phyloP scores from a whole-genome alignment of 2,797 vertebrate genomes.

The Sebastes matsubarae region DNA sequence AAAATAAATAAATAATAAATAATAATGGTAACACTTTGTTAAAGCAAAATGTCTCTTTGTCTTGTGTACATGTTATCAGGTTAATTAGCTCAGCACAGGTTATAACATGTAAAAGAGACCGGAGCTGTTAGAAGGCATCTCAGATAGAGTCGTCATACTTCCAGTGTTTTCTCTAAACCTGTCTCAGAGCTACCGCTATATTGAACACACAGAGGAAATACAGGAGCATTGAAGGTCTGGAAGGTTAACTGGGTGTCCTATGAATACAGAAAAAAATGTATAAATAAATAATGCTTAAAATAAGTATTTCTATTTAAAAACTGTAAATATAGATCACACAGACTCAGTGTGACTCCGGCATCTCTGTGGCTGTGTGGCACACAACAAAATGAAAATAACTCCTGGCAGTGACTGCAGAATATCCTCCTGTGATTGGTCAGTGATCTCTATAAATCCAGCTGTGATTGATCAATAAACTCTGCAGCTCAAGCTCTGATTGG shows the following conservation, averaged over 20 bases:
- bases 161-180: not conserved
- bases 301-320: not conserved
- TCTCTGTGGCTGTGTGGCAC: not conserved
- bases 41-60: not conserved
- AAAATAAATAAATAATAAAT: not conserved
- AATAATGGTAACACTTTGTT: not conserved
- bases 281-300: conserved; percentile 3
- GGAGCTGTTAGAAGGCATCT: not conserved
- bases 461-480: conserved; percentile 40
- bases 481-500: conserved; percentile 31
- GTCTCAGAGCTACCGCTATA: not conserved
- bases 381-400: conserved; percentile 8
- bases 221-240: conserved; percentile 16
- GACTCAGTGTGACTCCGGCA: not conserved
- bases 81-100: not conserved
- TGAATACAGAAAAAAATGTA: not conserved
- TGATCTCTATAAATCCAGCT: conserved; percentile 37
- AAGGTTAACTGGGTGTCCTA: conserved; percentile 16
- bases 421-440: conserved; percentile 40
- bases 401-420: not conserved
- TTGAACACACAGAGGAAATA: not conserved
- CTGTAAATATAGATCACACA: conserved; percentile 2
- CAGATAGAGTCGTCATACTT: not conserved
- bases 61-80: not conserved
- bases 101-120: not conserved